Conservation (phyloP, 1,140 invertebrate species). For the Drosophila burlai region DNA sequence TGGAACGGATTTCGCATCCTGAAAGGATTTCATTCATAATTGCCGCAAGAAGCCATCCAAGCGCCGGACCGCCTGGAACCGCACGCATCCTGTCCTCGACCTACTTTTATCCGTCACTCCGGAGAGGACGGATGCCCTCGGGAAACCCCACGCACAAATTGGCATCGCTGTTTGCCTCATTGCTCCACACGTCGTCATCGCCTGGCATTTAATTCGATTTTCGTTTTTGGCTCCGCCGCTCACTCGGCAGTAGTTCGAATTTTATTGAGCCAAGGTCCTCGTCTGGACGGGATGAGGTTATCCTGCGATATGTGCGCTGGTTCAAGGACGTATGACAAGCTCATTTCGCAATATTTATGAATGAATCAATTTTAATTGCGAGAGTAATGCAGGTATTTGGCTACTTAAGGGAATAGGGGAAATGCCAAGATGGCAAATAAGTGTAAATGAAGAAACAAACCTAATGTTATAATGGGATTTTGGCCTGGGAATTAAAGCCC, state of each 20-base stretch:
- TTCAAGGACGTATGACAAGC: conserved; percentile 16
- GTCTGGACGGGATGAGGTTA: conserved; percentile 18
- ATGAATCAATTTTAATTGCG: conserved; percentile 24
- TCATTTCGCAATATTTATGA: conserved; percentile 16
- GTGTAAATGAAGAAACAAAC: neutral
- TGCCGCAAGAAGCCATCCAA: conserved; percentile 51
- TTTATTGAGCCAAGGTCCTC: conserved; percentile 35
- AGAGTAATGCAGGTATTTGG: neutral
- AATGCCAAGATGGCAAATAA: neutral
- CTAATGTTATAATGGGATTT: neutral
- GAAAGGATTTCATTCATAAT: conserved; percentile 78
- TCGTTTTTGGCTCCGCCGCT: conserved; percentile 4
- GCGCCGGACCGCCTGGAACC: conserved; percentile 26
- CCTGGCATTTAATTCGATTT: conserved; percentile 44
- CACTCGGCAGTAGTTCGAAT: conserved; percentile 25
- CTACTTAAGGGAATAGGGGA: neutral
- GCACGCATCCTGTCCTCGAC: conserved; percentile 57
- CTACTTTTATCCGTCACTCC: conserved; percentile 24
- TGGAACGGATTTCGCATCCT: conserved; percentile 24
- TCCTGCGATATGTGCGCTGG: neutral
- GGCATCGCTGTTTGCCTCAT: conserved; percentile 31
- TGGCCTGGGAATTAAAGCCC: neutral
- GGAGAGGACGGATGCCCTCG: conserved; percentile 33
- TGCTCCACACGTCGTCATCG: conserved; percentile 22
- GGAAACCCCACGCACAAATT: conserved; percentile 49